Percentiles rank a stretch among this genome's conserved stretches.
Evolutionary conservation across 2,113 vertebrate genomes (phyloP).

Genomic region (Anser cygnoides): DNA sequence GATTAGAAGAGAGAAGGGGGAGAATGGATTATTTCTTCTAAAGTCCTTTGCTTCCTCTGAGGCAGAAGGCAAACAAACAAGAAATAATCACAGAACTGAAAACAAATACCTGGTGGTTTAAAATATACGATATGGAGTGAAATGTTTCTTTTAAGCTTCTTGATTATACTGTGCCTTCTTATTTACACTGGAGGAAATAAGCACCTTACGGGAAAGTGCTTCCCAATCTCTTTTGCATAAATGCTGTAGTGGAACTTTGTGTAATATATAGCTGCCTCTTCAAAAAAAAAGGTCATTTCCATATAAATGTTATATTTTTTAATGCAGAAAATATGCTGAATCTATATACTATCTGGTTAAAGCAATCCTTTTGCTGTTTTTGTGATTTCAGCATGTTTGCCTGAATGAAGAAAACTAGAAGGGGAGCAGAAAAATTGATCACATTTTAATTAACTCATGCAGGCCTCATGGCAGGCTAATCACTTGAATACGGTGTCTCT

Average conservation of each 20-base stretch:
- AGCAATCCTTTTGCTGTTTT: not conserved
- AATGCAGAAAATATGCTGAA: constrained; percentile 56
- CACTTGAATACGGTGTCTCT: not conserved
- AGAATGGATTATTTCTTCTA: not conserved
- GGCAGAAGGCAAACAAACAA: not conserved
- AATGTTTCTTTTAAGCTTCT: not conserved
- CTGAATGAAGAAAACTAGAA: not conserved
- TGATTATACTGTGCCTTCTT: not conserved
- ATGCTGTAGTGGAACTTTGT: not conserved
- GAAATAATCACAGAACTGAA: not conserved
- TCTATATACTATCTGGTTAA: not conserved
- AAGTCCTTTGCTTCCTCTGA: not conserved
- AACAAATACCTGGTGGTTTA: not conserved
- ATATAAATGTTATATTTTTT: constrained; percentile 40
- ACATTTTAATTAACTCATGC: constrained; percentile 33
- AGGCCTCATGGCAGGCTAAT: not conserved
- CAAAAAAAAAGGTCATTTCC: constrained; percentile 49
- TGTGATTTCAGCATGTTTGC: constrained; percentile 45
- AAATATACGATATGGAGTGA: not conserved
- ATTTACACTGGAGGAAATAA: constrained; percentile 14
- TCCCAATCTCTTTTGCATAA: constrained; percentile 37
- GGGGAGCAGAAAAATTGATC: not conserved
- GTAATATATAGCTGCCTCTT: constrained; percentile 43
- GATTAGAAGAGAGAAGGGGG: not conserved
- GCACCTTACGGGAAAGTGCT: constrained; percentile 12